Conservation (phyloP, 2,888 invertebrate genomes). For the Temnothorax unifasciatus region DNA sequence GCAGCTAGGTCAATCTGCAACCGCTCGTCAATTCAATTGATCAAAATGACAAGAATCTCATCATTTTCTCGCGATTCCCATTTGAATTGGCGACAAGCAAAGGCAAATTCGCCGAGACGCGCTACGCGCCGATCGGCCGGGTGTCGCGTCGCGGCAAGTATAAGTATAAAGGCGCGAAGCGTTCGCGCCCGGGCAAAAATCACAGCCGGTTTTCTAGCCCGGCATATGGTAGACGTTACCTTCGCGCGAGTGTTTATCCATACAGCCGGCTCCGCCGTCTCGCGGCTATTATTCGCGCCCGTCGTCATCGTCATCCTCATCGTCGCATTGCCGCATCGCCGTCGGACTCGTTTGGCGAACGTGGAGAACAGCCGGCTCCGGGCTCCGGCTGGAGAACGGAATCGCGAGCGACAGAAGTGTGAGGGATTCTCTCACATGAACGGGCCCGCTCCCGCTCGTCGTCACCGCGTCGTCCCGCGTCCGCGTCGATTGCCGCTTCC, state of each 20-base stretch:
- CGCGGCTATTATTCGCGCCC: slow-evolving; percentile 69
- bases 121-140: background rate
- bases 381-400: slow-evolving; percentile 28
- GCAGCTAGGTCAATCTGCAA: no score
- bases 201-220: slow-evolving; percentile 76
- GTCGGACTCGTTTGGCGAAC: slow-evolving; percentile 49
- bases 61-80: background rate
- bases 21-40: background rate
- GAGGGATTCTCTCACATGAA: background rate
- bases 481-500: background rate
- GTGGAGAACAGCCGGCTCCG: background rate
- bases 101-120: background rate
- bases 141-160: background rate
- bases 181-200: slow-evolving; percentile 68
- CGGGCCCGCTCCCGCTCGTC: background rate
- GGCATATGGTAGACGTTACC: slow-evolving; percentile 84
- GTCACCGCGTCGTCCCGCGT: background rate
- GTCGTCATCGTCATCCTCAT: slow-evolving; percentile 2
- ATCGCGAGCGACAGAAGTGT: slow-evolving; percentile 19
- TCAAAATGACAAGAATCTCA: background rate
- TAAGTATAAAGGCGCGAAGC: slow-evolving; percentile 28
- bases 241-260: slow-evolving; percentile 64
- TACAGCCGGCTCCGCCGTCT: slow-evolving; percentile 67
- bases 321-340: background rate
- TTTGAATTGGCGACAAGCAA: background rate